phyloP scores from a whole-genome alignment of 2,888 invertebrate species.

The Eulithis testata region DNA sequence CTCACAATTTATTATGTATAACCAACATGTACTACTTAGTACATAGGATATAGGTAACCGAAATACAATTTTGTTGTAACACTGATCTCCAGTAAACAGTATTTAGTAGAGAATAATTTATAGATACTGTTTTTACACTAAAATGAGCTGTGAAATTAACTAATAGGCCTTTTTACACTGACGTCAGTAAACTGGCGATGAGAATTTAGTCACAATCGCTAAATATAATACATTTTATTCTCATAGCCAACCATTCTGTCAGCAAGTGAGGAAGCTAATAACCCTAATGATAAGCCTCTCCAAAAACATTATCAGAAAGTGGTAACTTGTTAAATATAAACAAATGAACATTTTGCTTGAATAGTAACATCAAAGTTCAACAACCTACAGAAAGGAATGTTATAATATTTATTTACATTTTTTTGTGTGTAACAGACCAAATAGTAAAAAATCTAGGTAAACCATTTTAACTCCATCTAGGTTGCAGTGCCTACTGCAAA shows the following conservation, averaged over 20 bases:
- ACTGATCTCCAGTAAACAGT: no score
- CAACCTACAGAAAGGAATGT: slow-evolving; percentile 77
- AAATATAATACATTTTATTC: not conserved
- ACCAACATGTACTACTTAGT: not conserved
- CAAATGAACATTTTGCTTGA: slow-evolving; percentile 57
- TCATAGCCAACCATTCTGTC: not conserved
- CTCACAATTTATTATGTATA: not conserved
- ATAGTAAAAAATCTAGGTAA: no score
- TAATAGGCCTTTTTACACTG: slow-evolving; percentile 6
- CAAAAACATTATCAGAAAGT: slow-evolving; percentile 61
- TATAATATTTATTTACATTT: slow-evolving; percentile 62
- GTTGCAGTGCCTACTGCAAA: no score
- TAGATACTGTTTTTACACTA: not conserved
- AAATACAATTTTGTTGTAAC: not conserved
- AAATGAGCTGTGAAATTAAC: slow-evolving; percentile 2
- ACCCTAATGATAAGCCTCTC: slow-evolving; percentile 68
- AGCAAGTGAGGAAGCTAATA: slow-evolving; percentile 8
- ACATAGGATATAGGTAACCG: not conserved
- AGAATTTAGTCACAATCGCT: not conserved
- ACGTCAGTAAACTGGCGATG: not conserved
- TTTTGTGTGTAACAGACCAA: not conserved
- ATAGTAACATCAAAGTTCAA: slow-evolving; percentile 65
- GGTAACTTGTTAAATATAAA: slow-evolving; percentile 63
- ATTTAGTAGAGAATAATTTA: not conserved
- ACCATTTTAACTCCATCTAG: no score